Base-by-base conservation (phyloP, 1,140 invertebrate genomes). In the Drosophila pachea region DNA sequence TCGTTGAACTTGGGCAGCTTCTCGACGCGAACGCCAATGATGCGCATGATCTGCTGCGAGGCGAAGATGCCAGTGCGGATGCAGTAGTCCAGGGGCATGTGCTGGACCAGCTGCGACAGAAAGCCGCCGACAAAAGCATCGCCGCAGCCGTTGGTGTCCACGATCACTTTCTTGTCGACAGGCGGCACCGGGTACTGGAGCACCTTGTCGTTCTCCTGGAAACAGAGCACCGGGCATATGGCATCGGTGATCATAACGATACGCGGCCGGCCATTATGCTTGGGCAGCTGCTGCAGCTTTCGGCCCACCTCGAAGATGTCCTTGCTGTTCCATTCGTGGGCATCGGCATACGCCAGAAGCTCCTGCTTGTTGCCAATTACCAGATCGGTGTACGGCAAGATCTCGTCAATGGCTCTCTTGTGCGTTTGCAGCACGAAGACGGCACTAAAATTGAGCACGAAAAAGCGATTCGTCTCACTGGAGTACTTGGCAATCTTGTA, bases 111-210 rank as follows among this genome's bases (percentile, higher is more conserved):
- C 90, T 98, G 96, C 2, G 97, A 93, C 7, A 99, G 89, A 88
- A 98, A 99, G 7, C 96, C 98, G 78, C 98, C 98, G 61, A 97
- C 95, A 91, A 99, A 99, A 2, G 98, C 97, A 92, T 99, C 98
- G 8, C 98, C 98, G 70, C 98, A 98, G 16, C 98, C 98, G 91
- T 99, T 99, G 0, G 97, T 98, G 87, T 99, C 98, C 0, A 98
- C 93, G 32, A 99, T 93, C 78, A 95, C 91, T 12, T 95, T 93
- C 50, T 92, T 79, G 0, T 92, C 89, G 4, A 99, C 74, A 47
- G 89, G 89, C 0, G 89, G 90, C 2, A 97, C 94, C 95, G 77
- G 74, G 29, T 77, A 82, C 32, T 86, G 66, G 1, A 82, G 48
- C 4, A 86, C 8, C 7, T 48, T 55, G 1, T 78, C 72, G 35